Evolutionary conservation across 2,113 vertebrate genomes (phyloP), one percentile per base, ranked within the genome.

Genomic region (Ancistrus triradiatus): DNA sequence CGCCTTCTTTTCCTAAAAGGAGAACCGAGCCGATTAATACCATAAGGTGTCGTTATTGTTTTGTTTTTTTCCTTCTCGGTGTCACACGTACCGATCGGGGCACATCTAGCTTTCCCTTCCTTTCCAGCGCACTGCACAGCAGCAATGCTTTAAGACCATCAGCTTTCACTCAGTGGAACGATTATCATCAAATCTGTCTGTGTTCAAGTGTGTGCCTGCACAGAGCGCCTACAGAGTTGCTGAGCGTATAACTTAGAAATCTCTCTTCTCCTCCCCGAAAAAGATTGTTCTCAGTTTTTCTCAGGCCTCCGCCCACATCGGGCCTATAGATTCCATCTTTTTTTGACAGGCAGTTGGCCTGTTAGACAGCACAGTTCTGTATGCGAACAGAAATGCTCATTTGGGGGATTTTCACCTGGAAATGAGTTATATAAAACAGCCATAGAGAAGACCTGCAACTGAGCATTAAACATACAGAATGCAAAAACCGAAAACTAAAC

Each of bases 181-280:
- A 70, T 75, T 67, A 78, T 81, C 70, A 10, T 50, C 57, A 57
- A 70, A 78, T 76, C 75, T 58, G 62, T 78, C 70, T 70, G 66
- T 70, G 51, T 52, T 81, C 73, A 72, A 72, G 74, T 75, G 70
- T 49, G 37, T 60, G 77, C 66, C 72, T 77, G 78, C 70, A 70
- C 25, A 69, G 63, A 75, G 67, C 63, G 57, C 71, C 52, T 72
- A 28, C 53, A 49, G 38, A 67, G 44, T 52, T 24, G 47, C 43
- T 13, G 49, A 62, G 63, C 8, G 25, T 21, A 53, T 66, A 65
- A 69, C 61, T 73, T 81, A 74, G 70, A 73, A 70, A 73, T 78
- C n/a, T n/a, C n/a, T n/a, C n/a, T n/a, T n/a, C n/a, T 33, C 56
- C 66, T 73, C 70, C 63, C 28, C 52, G 35, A 37, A 69, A 61